phyloP scores from a whole-genome alignment of 2,888 invertebrate genomes.

The Synergus gifuensis region DNA sequence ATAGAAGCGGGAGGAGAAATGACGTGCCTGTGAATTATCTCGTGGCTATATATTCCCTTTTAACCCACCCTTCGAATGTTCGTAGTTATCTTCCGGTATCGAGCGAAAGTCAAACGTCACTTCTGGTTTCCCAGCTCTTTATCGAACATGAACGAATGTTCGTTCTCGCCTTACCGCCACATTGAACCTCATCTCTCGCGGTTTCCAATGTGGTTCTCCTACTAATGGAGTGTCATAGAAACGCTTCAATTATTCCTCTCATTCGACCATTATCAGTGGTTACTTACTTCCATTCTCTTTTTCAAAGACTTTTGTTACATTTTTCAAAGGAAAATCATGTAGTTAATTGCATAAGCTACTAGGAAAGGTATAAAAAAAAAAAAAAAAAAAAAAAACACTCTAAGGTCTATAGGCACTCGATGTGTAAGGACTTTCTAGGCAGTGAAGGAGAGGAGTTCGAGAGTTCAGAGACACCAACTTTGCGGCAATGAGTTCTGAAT shows the following conservation, averaged over 20 bases:
- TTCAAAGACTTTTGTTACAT: conserved; percentile 9
- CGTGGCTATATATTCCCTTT: conserved; percentile 10
- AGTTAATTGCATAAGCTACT: background rate
- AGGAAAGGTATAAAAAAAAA: too few relatives aligned
- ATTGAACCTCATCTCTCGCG: conserved; percentile 19
- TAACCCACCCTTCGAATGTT: conserved; percentile 8
- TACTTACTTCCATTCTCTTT: background rate
- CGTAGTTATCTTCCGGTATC: conserved; percentile 41
- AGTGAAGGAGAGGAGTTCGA: conserved; percentile 46
- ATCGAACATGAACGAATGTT: conserved; percentile 52
- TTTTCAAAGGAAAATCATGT: too few relatives aligned
- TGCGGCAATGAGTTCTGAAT: conserved; percentile 67
- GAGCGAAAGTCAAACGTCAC: conserved; percentile 46
- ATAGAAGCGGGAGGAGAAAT: conserved; percentile 28
- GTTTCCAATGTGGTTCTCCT: conserved; percentile 8
- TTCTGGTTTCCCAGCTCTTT: conserved; percentile 48
- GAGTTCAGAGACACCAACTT: conserved; percentile 57
- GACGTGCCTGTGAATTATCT: conserved; percentile 35
- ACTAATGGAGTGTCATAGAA: conserved; percentile 7
- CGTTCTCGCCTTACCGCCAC: conserved; percentile 48
- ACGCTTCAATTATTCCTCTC: conserved; percentile 4
- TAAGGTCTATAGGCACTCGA: conserved; percentile 41
- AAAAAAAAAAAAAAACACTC: background rate
- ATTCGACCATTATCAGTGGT: conserved; percentile 4
- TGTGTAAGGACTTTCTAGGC: conserved; percentile 47